Conservation (phyloP, 2,888 invertebrate genomes). For the Fragum whitleyi region DNA sequence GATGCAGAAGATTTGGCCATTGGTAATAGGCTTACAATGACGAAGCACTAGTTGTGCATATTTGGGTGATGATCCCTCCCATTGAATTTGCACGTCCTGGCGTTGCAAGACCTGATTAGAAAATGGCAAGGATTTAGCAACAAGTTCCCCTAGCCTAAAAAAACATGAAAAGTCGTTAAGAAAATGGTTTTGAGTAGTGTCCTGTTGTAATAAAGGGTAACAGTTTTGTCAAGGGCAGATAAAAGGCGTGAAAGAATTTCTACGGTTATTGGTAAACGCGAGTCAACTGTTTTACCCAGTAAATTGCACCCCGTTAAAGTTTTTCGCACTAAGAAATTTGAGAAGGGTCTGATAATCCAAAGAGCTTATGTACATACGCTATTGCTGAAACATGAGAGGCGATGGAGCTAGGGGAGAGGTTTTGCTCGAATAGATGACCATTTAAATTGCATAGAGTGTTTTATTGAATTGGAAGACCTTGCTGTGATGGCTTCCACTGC, state of each 20-base stretch:
- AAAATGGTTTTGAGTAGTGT: not conserved
- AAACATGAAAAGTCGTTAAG: constrained; percentile 7
- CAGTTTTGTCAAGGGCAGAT: not conserved
- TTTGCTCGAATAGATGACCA: too few relatives aligned
- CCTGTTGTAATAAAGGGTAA: not conserved
- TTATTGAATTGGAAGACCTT: too few relatives aligned
- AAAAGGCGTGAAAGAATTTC: not conserved
- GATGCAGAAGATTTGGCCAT: not conserved
- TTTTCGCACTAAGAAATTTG: not conserved
- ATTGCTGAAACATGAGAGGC: not conserved
- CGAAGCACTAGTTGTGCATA: not conserved
- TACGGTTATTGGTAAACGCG: not conserved
- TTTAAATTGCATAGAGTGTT: too few relatives aligned
- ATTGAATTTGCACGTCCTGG: not conserved
- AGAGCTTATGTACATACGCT: not conserved
- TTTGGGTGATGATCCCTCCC: not conserved
- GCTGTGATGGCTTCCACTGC: too few relatives aligned
- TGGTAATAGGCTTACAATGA: not conserved
- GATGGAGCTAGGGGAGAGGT: not conserved
- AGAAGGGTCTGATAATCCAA: not conserved
- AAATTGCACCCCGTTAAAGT: not conserved
- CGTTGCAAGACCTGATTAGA: not conserved
- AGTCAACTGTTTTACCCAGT: not conserved
- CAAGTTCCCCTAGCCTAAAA: not conserved
- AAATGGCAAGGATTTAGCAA: not conserved